Percentiles rank a stretch among this genome's conserved stretches.
Evolutionary conservation across 2,888 invertebrate genomes (phyloP).

Genomic region (Drosophila barbarae): DNA sequence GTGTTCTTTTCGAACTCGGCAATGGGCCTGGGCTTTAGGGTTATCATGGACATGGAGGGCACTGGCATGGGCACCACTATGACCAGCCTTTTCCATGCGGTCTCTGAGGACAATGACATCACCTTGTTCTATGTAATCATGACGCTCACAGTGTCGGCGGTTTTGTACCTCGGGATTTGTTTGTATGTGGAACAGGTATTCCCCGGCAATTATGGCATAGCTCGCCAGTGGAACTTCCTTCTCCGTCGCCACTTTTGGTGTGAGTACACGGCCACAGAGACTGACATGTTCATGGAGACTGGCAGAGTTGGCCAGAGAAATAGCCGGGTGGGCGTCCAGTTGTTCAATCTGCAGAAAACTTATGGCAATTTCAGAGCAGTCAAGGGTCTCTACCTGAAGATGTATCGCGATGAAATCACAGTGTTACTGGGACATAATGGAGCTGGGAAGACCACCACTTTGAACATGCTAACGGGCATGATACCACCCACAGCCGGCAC

Average conservation of each 20-base stretch:
- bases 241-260: constrained; percentile 82
- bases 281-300: no score
- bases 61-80: constrained; percentile 82
- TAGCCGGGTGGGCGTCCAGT: constrained; percentile 79
- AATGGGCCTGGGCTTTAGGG: constrained; percentile 87
- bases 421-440: constrained; percentile 88
- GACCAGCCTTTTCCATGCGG: constrained; percentile 82
- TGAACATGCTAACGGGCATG: constrained; percentile 92
- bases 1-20: constrained; percentile 87
- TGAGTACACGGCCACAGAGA: rapidly evolving
- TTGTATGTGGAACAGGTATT: constrained; percentile 90
- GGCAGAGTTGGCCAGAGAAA: no score
- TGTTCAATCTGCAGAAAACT: constrained; percentile 83
- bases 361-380: constrained; percentile 82
- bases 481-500: constrained; percentile 84
- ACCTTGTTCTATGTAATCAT: constrained; percentile 86
- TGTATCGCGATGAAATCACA: constrained; percentile 92
- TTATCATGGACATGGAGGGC: constrained; percentile 85
- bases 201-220: constrained; percentile 91
- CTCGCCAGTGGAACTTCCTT: constrained; percentile 89
- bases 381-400: constrained; percentile 85
- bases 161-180: constrained; percentile 84
- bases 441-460: constrained; percentile 94
- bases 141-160: constrained; percentile 80
- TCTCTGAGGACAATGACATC: constrained; percentile 84